A percentile compares a stretch with the other conserved stretches of the same genome.
Conservation (phyloP, 2,797 vertebrate genomes). For the Danio jaintianensis region DNA sequence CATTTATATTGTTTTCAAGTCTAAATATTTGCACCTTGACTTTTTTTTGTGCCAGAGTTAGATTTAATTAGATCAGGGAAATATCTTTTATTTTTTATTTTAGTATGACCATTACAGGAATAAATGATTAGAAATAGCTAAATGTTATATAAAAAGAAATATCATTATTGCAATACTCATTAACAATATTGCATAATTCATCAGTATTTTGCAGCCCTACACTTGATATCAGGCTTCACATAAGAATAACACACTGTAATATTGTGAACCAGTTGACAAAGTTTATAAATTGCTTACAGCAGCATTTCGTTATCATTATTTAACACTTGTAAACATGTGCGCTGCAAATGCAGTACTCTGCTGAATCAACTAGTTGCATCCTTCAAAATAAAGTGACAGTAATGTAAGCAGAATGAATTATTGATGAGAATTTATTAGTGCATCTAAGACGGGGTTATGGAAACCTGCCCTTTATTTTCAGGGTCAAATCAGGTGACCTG, state of each 20-base stretch:
- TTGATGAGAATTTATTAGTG: conserved; percentile 51
- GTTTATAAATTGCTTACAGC: neutral
- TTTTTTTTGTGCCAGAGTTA: no score
- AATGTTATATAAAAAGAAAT: no score
- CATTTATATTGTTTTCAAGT: no score
- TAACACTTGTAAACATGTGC: conserved; percentile 27
- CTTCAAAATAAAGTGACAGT: conserved; percentile 56
- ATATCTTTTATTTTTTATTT: no score
- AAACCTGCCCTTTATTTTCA: conserved; percentile 45
- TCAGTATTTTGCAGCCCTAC: no score
- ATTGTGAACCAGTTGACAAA: neutral
- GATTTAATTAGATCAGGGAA: no score
- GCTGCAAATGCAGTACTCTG: conserved; percentile 49
- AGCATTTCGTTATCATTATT: conserved; percentile 3
- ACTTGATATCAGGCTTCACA: neutral
- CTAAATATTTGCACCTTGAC: no score
- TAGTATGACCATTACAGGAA: no score
- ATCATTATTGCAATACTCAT: no score
- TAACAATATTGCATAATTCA: no score
- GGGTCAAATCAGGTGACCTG: conserved; percentile 49
- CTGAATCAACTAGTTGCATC: conserved; percentile 45
- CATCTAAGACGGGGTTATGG: conserved; percentile 22
- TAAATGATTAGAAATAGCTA: no score
- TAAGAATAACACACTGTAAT: neutral
- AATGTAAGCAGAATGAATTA: conserved; percentile 63